Conservation (phyloP, 1,140 invertebrate species). For the Sitophilus oryzae region DNA sequence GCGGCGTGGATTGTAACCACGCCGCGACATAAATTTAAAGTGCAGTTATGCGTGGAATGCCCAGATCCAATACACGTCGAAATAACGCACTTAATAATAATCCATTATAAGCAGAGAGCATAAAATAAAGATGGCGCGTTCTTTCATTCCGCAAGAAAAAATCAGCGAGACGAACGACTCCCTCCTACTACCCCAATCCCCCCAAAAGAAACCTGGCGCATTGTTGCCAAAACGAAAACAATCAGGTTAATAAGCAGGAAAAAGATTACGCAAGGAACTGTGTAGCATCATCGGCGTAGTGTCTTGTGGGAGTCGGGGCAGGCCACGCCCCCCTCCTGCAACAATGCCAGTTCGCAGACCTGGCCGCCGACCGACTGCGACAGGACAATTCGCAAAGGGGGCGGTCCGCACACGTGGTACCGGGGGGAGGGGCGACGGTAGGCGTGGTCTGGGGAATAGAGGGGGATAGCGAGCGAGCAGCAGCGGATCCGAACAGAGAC, state of each 20-base stretch:
- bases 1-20: no score
- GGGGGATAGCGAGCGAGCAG: conserved; percentile 31
- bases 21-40: no score
- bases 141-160: background rate
- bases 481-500: conserved; percentile 36
- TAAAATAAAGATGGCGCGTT: background rate
- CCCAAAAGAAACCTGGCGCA: conserved; percentile 6
- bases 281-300: conserved; percentile 31
- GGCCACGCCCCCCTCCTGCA: conserved; percentile 34
- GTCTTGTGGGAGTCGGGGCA: conserved; percentile 38
- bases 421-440: conserved; percentile 18
- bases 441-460: conserved; percentile 14
- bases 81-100: no score
- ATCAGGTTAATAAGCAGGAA: conserved; percentile 28
- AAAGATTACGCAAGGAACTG: conserved; percentile 30
- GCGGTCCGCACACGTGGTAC: conserved; percentile 39
- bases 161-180: background rate
- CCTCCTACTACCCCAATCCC: background rate
- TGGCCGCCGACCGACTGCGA: conserved; percentile 16
- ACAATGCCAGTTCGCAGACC: conserved; percentile 38
- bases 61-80: no score
- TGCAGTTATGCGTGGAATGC: no score
- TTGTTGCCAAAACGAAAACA: conserved; percentile 27
- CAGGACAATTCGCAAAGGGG: conserved; percentile 38
- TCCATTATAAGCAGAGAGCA: background rate